phyloP scores from a whole-genome alignment of 2,113 vertebrate genomes.

The Brachypodius melanocephalos region DNA sequence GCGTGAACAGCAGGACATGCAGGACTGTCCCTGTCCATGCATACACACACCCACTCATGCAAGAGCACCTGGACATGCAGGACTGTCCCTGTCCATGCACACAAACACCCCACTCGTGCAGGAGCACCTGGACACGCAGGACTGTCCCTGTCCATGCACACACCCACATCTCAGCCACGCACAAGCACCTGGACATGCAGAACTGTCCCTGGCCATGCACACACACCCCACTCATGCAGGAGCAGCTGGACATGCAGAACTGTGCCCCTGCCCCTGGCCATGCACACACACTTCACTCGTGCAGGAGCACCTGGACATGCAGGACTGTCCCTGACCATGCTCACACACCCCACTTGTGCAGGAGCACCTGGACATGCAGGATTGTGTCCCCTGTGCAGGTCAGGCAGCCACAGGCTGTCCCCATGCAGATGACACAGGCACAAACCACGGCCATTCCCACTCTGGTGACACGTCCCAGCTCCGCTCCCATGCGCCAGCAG shows the following conservation, averaged over 20 bases:
- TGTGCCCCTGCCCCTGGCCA: neutral
- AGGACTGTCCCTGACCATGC: neutral
- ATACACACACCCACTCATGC: neutral
- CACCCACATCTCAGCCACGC: accelerated
- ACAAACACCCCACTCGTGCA: neutral
- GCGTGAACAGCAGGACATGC: neutral
- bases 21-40: neutral
- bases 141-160: neutral
- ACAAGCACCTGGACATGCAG: neutral
- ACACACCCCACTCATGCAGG: accelerated
- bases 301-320: neutral
- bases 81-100: neutral
- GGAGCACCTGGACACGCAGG: neutral
- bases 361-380: neutral
- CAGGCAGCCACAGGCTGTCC: neutral
- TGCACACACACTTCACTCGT: accelerated
- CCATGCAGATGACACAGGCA: neutral
- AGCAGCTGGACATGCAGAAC: neutral
- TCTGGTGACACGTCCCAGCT: accelerated
- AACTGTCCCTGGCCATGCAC: neutral
- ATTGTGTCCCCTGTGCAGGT: neutral
- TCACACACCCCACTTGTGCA: accelerated
- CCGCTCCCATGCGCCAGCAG: neutral
- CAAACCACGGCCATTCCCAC: neutral
- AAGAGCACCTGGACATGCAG: neutral